Base-by-base conservation (phyloP, 2,888 invertebrate genomes). In the Eristalis tenax region DNA sequence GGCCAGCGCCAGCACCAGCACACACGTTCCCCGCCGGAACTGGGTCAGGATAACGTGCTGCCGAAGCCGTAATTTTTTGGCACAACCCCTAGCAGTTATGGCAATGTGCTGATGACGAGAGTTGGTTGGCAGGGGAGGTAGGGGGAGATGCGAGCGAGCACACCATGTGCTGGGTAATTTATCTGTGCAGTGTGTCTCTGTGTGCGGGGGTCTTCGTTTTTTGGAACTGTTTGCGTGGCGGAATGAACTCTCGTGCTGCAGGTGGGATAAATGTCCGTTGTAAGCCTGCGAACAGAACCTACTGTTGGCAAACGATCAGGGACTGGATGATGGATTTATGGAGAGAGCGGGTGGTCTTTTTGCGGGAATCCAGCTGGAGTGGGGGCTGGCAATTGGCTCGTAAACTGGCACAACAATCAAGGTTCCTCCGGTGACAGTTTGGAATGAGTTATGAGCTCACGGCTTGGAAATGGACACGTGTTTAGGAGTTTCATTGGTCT, bases 31-130 rank as follows among this genome's bases (percentile, higher is more conserved):
- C 75, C 40, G 35, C 38, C 23, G 28, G 35, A 68, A 87, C 68
- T 87, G 75, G 86, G 86, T 87, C 86, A 87, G 83, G 75, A 87
- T 59, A 79, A 74, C 64, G 56, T 23, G 32, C 32, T 13, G 57
- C 32, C 23, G 32, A 68, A 65, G 79, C 68, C 66, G 79, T 75
- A 77, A 70, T 71, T 78, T 50, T 75, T 79, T 87, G 75, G 75
- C 83, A 78, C 74, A 76, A 76, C 74, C 82, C 83, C 59, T 83
- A 13, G 65, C 18, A 59, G 70, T 64, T 59, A 59, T 61, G 70
- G 65, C 82, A 78, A 68, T 68, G 64, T 83, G 86, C 66, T 70
- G 78, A 83, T 83, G 82, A 83, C 69, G 82, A 78, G 59, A 56
- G 78, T 82, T 81, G 75, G 76, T 13, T 35, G n/a, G 61, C 38